Percentiles rank a stretch among this genome's conserved stretches.
Evolutionary conservation across 2,888 invertebrate species (phyloP).

Genomic region (Galerucella nymphaeae): DNA sequence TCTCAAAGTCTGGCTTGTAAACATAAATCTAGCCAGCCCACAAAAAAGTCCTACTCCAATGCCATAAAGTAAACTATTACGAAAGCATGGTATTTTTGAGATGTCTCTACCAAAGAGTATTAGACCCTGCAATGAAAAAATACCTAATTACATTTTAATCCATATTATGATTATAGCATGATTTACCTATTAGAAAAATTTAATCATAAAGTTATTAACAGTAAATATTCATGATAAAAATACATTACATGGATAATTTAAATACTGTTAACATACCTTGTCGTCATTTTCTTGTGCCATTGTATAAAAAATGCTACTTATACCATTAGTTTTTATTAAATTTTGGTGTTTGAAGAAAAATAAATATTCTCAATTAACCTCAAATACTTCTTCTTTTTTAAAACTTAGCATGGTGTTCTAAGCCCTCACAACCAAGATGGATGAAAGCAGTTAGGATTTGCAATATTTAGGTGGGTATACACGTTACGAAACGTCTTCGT

Average conservation of each 20-base stretch:
- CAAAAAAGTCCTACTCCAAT: slow-evolving; percentile 75
- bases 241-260: neutral
- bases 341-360: neutral
- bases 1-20: slow-evolving; percentile 75
- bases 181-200: neutral
- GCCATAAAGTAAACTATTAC: slow-evolving; percentile 81
- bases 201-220: no score
- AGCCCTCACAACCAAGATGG: no score
- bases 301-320: neutral
- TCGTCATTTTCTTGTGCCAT: slow-evolving; percentile 6
- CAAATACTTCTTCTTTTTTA: neutral
- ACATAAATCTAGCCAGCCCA: slow-evolving; percentile 77
- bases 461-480: no score
- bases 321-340: neutral
- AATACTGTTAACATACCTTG: neutral
- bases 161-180: neutral
- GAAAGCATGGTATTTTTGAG: slow-evolving; percentile 82
- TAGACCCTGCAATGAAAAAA: slow-evolving; percentile 66
- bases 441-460: no score
- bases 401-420: neutral
- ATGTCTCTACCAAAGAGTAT: slow-evolving; percentile 78
- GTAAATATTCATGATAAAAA: neutral
- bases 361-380: neutral
- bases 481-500: no score
- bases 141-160: neutral